These are phyloP conservation scores for Peromyscus aztecus DNA, from an alignment of 2,797 vertebrate genomes.

Conservation along the genomic window DNA sequence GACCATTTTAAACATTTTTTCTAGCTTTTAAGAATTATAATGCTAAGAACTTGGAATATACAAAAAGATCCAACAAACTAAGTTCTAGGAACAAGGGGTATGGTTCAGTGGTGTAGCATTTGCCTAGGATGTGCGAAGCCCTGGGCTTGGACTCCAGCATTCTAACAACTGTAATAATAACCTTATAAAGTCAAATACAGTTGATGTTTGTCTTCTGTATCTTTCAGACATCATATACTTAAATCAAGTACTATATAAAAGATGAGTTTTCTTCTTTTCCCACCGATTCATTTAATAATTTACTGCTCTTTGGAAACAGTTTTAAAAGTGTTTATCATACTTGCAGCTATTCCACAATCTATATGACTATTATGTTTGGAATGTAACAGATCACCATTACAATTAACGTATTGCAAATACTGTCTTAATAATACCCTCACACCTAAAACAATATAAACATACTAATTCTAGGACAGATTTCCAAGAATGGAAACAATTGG, in stretches of 20 bases:
- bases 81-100: not conserved
- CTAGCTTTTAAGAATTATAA: slow-evolving; percentile 30
- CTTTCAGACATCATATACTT: slow-evolving; percentile 4
- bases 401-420: not conserved
- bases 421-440: slow-evolving; percentile 2
- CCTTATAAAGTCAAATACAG: not conserved
- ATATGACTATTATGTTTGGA: slow-evolving; percentile 41
- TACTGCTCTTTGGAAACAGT: slow-evolving; percentile 18
- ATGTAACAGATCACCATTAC: slow-evolving; percentile 10
- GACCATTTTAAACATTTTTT: slow-evolving; percentile 1
- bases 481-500: slow-evolving; percentile 24
- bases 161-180: not conserved
- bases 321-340: slow-evolving; percentile 12
- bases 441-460: not conserved
- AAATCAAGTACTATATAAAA: slow-evolving; percentile 3
- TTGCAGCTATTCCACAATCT: not conserved
- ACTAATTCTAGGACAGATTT: not conserved
- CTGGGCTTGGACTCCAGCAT: not conserved
- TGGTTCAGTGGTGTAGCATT: not conserved
- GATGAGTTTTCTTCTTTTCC: slow-evolving; percentile 5
- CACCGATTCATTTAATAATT: slow-evolving; percentile 10
- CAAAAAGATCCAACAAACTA: not conserved
- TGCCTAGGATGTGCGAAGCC: not conserved
- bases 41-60: slow-evolving; percentile 37
- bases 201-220: not conserved